Conservation (phyloP, 2,888 invertebrate species). For the Eretmocerus hayati region DNA sequence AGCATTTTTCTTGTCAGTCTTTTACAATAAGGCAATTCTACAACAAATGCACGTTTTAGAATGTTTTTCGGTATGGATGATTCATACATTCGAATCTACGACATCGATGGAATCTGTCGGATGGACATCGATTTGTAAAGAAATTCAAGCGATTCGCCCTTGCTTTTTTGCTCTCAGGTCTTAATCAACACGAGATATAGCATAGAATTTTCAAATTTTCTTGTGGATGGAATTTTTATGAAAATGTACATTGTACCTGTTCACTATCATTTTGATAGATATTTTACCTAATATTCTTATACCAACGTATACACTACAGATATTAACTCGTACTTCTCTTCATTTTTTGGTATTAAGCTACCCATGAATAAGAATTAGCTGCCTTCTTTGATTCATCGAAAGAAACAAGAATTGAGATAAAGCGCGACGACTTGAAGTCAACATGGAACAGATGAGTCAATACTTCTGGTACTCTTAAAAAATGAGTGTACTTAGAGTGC, state of each 20-base stretch:
- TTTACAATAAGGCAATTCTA: constrained; percentile 35
- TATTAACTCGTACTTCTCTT: too few species aligned
- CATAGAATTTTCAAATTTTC: too few species aligned
- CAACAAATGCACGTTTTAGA: constrained; percentile 22
- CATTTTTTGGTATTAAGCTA: constrained; percentile 43
- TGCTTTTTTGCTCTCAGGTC: not conserved
- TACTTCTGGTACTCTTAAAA: constrained; percentile 17
- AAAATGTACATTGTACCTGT: too few species aligned
- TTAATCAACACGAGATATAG: not conserved
- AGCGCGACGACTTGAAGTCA: too few species aligned
- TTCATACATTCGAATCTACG: not conserved
- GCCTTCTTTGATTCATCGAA: constrained; percentile 28
- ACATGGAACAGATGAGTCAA: constrained; percentile 17
- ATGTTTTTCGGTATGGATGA: constrained; percentile 12
- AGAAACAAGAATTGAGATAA: constrained; percentile 3
- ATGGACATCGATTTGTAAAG: too few species aligned
- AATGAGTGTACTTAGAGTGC: not conserved
- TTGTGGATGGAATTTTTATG: too few species aligned
- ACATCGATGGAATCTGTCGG: too few species aligned
- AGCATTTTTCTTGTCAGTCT: too few species aligned
- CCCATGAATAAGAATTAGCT: constrained; percentile 32
- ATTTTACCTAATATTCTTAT: too few species aligned
- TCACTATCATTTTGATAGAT: too few species aligned
- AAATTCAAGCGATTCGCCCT: too few species aligned
- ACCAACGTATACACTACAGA: too few species aligned